A percentile compares a stretch with the other conserved stretches of the same genome.
phyloP scores from a whole-genome alignment of 2,797 vertebrate species.

The Arremon aurantiirostris region DNA sequence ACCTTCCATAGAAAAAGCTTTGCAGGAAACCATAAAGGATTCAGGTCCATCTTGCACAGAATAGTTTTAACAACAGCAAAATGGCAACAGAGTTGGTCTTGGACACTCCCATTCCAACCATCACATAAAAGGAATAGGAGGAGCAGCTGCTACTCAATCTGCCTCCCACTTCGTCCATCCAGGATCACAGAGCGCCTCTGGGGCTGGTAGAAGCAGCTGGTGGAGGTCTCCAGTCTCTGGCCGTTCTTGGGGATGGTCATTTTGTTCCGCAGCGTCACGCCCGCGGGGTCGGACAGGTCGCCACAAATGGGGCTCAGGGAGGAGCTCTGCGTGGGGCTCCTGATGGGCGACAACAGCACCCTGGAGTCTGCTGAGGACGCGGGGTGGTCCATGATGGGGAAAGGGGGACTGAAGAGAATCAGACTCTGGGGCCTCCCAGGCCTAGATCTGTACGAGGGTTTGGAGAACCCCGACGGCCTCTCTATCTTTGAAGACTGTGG shows the following conservation, averaged over 20 bases:
- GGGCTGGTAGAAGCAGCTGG: constrained; percentile 98
- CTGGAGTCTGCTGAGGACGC: constrained; percentile 84
- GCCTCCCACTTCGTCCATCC: constrained; percentile 91
- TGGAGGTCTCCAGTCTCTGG: constrained; percentile 96
- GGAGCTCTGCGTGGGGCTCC: constrained; percentile 81
- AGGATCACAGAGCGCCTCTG: constrained; percentile 96
- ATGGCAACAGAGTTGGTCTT: constrained; percentile 27
- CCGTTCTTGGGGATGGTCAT: constrained; percentile 99
- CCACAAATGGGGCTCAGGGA: constrained; percentile 78
- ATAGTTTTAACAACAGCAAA: constrained; percentile 45
- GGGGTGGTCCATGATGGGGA: constrained; percentile 95
- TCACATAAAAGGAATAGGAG: not conserved
- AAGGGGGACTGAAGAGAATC: constrained; percentile 94
- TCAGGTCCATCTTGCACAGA: constrained; percentile 24
- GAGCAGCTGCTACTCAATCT: constrained; percentile 84
- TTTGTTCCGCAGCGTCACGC: constrained; percentile 87
- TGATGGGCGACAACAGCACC: constrained; percentile 86
- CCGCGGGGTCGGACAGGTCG: constrained; percentile 82
- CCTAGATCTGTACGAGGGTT: constrained; percentile 89
- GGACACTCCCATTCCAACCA: not conserved
- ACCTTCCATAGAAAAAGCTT: constrained; percentile 34
- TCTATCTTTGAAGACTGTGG: constrained; percentile 84
- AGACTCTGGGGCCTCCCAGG: constrained; percentile 94
- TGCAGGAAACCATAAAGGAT: not conserved
- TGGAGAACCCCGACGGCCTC: constrained; percentile 82